phyloP scores from a whole-genome alignment of 2,888 invertebrate genomes.

The Mycalesis mineus region DNA sequence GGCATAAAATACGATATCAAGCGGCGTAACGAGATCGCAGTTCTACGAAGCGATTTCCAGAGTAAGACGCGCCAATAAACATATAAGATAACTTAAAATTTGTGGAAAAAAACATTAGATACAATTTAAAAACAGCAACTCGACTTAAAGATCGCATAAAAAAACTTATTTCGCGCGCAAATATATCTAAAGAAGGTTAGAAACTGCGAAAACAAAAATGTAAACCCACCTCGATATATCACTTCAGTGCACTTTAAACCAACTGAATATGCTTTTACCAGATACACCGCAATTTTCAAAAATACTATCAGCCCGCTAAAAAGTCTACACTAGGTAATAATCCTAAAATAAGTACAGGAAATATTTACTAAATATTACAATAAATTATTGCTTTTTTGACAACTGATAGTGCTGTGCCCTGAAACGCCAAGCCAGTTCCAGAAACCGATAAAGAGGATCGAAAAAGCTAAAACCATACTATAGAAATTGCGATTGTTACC shows the following conservation, averaged over 20 bases:
- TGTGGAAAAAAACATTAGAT: background rate
- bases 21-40: constrained; percentile 32
- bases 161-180: constrained; percentile 40
- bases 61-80: constrained; percentile 54
- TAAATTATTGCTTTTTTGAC: constrained; percentile 20
- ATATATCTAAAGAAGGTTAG: constrained; percentile 39
- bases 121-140: background rate
- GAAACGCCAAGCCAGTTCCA: background rate
- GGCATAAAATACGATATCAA: constrained; percentile 41
- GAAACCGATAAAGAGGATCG: no score
- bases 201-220: constrained; percentile 17
- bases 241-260: background rate
- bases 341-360: constrained; percentile 27
- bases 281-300: background rate
- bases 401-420: constrained; percentile 14
- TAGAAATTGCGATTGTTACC: no score
- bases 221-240: constrained; percentile 18
- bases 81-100: constrained; percentile 41
- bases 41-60: constrained; percentile 47
- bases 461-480: no score
- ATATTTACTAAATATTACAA: constrained; percentile 25
- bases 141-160: constrained; percentile 44
- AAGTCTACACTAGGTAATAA: background rate
- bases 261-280: background rate
- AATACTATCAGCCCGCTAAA: background rate